phyloP scores from a whole-genome alignment of 2,797 vertebrate genomes.

The Enteromius fasciolatus region DNA sequence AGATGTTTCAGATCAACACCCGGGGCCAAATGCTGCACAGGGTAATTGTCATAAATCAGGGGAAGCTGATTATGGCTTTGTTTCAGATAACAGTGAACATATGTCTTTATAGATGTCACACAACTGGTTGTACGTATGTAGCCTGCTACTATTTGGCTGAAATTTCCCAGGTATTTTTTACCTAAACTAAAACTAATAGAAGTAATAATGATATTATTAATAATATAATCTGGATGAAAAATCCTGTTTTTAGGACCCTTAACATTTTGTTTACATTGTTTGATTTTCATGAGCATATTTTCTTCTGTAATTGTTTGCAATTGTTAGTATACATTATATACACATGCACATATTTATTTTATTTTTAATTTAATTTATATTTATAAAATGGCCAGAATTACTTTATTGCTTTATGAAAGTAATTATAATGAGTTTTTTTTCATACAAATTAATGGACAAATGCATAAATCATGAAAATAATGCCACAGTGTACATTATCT shows the following conservation, averaged over 20 bases:
- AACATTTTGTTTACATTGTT: not conserved
- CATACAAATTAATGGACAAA: not conserved
- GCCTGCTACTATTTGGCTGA: not conserved
- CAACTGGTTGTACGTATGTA: not conserved
- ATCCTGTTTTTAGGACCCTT: not conserved
- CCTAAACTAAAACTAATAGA: not conserved
- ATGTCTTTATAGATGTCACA: constrained; percentile 5
- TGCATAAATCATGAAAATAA: not conserved
- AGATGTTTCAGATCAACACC: constrained; percentile 32
- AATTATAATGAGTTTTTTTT: not conserved
- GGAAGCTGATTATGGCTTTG: constrained; percentile 21
- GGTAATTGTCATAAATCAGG: constrained; percentile 14
- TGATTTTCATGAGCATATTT: not conserved
- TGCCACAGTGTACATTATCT: not conserved
- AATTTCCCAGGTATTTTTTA: not conserved
- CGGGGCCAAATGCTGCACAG: constrained; percentile 16
- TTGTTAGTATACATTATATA: constrained; percentile 1
- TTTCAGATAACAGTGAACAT: constrained; percentile 21
- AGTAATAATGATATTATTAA: not conserved
- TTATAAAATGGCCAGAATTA: not conserved
- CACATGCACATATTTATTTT: not conserved
- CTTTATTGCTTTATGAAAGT: not conserved
- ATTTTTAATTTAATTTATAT: not conserved
- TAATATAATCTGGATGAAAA: not conserved
- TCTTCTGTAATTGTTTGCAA: not conserved